Base-by-base conservation (phyloP, 2,113 vertebrate genomes). In the Isurus oxyrinchus region DNA sequence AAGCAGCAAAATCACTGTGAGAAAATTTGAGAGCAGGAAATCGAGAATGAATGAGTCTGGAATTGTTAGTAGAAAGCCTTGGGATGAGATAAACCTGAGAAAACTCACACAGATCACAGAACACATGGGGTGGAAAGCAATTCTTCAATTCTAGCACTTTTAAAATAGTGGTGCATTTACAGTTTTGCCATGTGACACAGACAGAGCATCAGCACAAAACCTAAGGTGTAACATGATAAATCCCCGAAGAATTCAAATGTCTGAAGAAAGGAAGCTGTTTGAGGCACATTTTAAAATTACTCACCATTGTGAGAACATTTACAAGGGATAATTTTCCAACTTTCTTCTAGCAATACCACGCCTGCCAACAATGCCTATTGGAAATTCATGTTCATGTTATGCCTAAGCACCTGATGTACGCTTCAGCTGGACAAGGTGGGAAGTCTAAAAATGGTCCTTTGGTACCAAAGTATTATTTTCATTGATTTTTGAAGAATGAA, bases 21-120 rank as follows among this genome's bases (percentile, higher is more conserved):
- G 66, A 95, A 95, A 95, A 31, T 72, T 53, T 72, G 67, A 72
- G 44, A 55, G 40, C 67, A 72, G 66, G 53, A 40, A 35, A 67
- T 53, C 10, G 59, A 31, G 31, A 72, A 72, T 49, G 21, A 55
- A 72, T 35, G 44, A 55, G 66, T 66, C 94, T 95, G 49, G 25
- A 53, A 72, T 72, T 95, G 5, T 69, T 76, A 35, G 27, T 76
- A 35, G 49, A 49, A 72, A 76, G 53, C 10, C 90, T 55, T 25
- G 67, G 49, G 25, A 72, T 31, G 66, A 95, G 94, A 72, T 53
- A 72, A 67, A 91, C 53, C 88, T 91, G 88, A 91, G 53, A 91
- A 55, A 59, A 14, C 63, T 44, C 16, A n/a, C 63, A 69, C 66
- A 11, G 21, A 69, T 49, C n/a, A 49, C 94, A 53, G 40, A 69